phyloP scores from a whole-genome alignment of 2,888 invertebrate species.

The Prosapia bicincta region DNA sequence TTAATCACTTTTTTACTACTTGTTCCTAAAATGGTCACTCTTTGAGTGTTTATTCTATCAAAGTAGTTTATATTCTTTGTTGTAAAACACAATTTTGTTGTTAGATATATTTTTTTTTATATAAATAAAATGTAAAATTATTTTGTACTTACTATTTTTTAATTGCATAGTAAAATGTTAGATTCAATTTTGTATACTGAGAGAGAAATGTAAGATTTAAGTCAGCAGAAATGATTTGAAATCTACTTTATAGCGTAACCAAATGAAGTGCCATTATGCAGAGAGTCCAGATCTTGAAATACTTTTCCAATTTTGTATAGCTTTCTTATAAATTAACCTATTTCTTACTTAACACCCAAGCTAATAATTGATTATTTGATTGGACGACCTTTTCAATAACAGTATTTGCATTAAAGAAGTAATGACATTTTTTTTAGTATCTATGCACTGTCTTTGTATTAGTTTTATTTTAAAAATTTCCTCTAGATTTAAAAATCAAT shows the following conservation, averaged over 20 bases:
- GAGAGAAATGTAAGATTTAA: too few relatives aligned
- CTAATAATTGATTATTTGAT: too few relatives aligned
- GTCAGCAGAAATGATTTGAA: too few relatives aligned
- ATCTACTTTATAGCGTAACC: background rate
- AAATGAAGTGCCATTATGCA: background rate
- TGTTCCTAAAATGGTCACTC: background rate
- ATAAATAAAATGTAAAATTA: background rate
- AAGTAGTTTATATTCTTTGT: background rate
- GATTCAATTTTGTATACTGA: background rate
- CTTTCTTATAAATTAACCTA: background rate
- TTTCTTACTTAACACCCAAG: background rate
- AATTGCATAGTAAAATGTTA: background rate
- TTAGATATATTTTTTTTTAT: too few relatives aligned
- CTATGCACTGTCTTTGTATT: too few relatives aligned
- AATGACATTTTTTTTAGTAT: too few relatives aligned
- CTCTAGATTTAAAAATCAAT: too few relatives aligned
- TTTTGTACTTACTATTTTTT: background rate
- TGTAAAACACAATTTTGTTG: too few relatives aligned
- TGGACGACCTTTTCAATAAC: too few relatives aligned
- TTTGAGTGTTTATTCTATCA: background rate
- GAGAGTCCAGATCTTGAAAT: background rate
- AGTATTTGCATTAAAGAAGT: too few relatives aligned
- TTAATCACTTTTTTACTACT: background rate
- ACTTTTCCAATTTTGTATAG: background rate
- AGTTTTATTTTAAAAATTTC: too few relatives aligned